Evolutionary conservation across 2,888 invertebrate species (phyloP).

Genomic region (Tineola bisselliella): DNA sequence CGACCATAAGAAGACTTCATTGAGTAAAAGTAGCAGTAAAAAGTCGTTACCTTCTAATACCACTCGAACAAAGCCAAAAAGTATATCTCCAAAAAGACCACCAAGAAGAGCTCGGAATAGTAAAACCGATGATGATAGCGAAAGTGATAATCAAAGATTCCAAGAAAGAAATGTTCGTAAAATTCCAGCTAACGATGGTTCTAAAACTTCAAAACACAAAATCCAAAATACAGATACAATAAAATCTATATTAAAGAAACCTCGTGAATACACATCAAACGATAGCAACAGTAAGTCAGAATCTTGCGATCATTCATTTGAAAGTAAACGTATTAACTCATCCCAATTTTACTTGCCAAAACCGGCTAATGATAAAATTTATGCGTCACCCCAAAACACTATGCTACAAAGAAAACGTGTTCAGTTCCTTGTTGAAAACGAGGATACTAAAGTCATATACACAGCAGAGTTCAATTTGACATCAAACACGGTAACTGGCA

Average conservation of each 20-base stretch:
- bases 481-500: slow-evolving; percentile 32
- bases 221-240: slow-evolving; percentile 52
- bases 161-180: slow-evolving; percentile 44
- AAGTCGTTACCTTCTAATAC: slow-evolving; percentile 32
- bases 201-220: slow-evolving; percentile 39
- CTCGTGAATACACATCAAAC: slow-evolving; percentile 45
- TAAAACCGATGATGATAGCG: slow-evolving; percentile 58
- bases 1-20: slow-evolving; percentile 45
- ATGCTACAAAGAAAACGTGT: slow-evolving; percentile 72
- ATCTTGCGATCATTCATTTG: slow-evolving; percentile 36
- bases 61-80: slow-evolving; percentile 54
- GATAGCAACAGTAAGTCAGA: slow-evolving; percentile 36
- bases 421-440: slow-evolving; percentile 76
- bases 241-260: slow-evolving; percentile 71
- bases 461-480: slow-evolving; percentile 59
- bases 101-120: slow-evolving; percentile 65
- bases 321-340: slow-evolving; percentile 39
- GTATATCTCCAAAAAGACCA: slow-evolving; percentile 71
- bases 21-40: slow-evolving; percentile 50
- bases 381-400: slow-evolving; percentile 33
- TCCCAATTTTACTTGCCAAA: slow-evolving; percentile 74
- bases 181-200: slow-evolving; percentile 26
- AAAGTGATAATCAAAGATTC: slow-evolving; percentile 55
- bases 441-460: slow-evolving; percentile 58
- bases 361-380: slow-evolving; percentile 45